Evolutionary conservation across 1,140 invertebrate species (phyloP).

Genomic region (Ruditapes philippinarum): DNA sequence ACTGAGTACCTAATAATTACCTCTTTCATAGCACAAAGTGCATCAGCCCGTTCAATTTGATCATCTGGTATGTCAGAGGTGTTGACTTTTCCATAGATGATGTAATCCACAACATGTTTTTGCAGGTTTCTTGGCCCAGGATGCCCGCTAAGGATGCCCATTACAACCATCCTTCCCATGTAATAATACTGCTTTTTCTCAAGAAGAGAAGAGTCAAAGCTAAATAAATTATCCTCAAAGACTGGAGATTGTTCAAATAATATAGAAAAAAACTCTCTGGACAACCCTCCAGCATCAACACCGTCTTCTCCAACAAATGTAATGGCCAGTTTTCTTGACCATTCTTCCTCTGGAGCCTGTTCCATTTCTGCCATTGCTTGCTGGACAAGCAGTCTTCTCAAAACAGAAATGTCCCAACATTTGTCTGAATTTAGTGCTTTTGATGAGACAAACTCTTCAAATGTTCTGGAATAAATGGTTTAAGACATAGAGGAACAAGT

Average conservation of each 20-base stretch:
- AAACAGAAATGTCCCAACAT: slow-evolving; percentile 23
- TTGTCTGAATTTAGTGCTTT: neutral
- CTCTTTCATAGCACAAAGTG: slow-evolving; percentile 18
- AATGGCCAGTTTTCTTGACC: neutral
- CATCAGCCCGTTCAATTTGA: neutral
- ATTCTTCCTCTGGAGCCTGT: slow-evolving; percentile 7
- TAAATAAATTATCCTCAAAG: slow-evolving; percentile 28
- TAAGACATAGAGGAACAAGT: too few species aligned
- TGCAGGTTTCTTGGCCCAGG: slow-evolving; percentile 18
- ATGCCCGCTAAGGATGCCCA: slow-evolving; percentile 20
- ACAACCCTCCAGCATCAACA: slow-evolving; percentile 55
- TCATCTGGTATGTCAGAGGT: neutral
- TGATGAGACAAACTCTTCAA: slow-evolving; percentile 22
- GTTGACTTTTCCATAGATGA: neutral
- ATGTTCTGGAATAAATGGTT: too few species aligned
- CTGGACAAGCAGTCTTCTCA: slow-evolving; percentile 23
- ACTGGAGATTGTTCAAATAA: slow-evolving; percentile 38
- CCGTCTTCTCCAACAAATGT: slow-evolving; percentile 59
- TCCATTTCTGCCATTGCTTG: slow-evolving; percentile 27
- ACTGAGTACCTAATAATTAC: slow-evolving; percentile 7
- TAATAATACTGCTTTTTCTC: slow-evolving; percentile 20
- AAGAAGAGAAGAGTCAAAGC: slow-evolving; percentile 3
- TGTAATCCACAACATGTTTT: slow-evolving; percentile 6
- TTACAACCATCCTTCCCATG: slow-evolving; percentile 10
- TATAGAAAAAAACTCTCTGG: slow-evolving; percentile 46